Evolutionary conservation across 2,888 invertebrate species (phyloP).

Genomic region (Agrotis clavis): DNA sequence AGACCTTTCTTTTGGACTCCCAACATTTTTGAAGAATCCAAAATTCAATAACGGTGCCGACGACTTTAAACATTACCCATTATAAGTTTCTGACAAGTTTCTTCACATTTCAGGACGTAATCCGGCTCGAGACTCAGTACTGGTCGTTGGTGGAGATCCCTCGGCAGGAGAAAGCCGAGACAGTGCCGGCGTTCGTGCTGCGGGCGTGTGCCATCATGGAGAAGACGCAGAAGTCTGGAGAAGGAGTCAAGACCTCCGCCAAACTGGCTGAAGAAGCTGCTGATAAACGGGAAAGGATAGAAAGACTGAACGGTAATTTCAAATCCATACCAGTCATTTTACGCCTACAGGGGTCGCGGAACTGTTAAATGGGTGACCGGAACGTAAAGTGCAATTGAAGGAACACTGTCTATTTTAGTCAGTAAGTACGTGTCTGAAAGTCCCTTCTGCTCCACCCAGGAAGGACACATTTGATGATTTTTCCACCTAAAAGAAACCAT

Average conservation of each 20-base stretch:
- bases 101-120: slow-evolving; percentile 93
- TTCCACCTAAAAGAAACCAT: no score
- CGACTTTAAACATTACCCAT: not conserved
- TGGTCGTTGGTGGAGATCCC: slow-evolving; percentile 98
- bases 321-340: no score
- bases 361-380: no score
- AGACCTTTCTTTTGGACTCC: not conserved
- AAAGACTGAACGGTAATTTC: slow-evolving; percentile 94
- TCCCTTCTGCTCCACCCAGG: no score
- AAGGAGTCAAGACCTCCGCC: slow-evolving; percentile 96
- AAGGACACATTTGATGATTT: no score
- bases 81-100: not conserved
- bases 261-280: slow-evolving; percentile 97
- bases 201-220: slow-evolving; percentile 98
- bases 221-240: slow-evolving; percentile 97
- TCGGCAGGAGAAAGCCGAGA: slow-evolving; percentile 98
- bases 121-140: slow-evolving; percentile 97
- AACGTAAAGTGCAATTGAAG: no score
- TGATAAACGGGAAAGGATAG: slow-evolving; percentile 95
- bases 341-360: no score
- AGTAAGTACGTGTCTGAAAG: no score
- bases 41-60: not conserved
- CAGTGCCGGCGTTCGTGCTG: slow-evolving; percentile 97
- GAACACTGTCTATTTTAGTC: no score
- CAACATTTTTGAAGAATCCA: not conserved